Evolutionary conservation across 2,113 vertebrate genomes (phyloP), one percentile per base, ranked within the genome.

Genomic region (Microcebus jonahi): DNA sequence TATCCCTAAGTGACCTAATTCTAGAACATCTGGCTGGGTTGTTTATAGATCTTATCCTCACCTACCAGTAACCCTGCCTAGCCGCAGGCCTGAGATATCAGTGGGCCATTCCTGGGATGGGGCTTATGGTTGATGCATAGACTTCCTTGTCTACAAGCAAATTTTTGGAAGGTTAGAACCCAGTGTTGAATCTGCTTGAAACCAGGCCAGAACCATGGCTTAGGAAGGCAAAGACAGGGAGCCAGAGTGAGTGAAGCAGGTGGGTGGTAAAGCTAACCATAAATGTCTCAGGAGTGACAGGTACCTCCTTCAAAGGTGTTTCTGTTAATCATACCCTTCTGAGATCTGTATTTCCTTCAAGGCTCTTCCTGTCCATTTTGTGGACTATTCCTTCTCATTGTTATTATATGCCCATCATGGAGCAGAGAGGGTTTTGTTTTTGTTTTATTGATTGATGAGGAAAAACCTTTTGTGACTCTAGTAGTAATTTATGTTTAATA

Each of bases 271-370:
- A 94, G 70, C 53, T 39, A 96, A 34, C 50, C 84, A 59, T 73
- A 97, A 96, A 73, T 95, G 88, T 96, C 77, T 94, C 92, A 97
- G 95, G 97, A 94, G 90, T 96, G 34, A 96, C 42, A 34, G n/a
- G 4, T 48, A 31, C n/a, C 77, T 89, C 80, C 73, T 95, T 95
- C 86, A 91, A 7, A 55, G 67, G 27, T 29, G 31, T 81, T 81
- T 83, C 39, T 92, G 8, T 59, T 53, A 85, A 36, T 39, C 3
- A 0, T 87, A 17, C n/a, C 48, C 34, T 95, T 65, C 53, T 95
- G 87, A 61, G 65, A 57, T 87, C 53, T 84, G 0, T 36, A 14
- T 97, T 95, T 97, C 67, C 53, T 88, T 90, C 34, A 71, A 20
- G 23, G 17, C 36, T 91, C 5, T 75, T 86, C 57, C 61, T 91